A percentile compares a stretch with the other conserved stretches of the same genome.
Evolutionary conservation across 2,888 invertebrate genomes (phyloP).

Genomic region (Phyto melanocephala): DNA sequence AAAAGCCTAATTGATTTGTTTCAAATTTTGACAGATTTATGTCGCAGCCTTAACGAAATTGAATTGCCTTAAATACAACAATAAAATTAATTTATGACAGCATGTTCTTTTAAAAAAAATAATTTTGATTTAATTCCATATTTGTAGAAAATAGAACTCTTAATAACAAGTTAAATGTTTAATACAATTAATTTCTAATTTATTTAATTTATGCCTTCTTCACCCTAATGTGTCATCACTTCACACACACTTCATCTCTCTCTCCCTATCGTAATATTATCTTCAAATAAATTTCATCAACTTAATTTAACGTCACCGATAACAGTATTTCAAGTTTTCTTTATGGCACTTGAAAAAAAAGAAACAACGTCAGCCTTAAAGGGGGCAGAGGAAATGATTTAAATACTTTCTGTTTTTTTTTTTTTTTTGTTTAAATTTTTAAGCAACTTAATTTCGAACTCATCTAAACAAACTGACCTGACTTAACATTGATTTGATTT

Average conservation of each 20-base stretch:
- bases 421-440: background rate
- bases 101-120: too few relatives aligned
- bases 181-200: too few relatives aligned
- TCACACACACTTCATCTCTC: too few relatives aligned
- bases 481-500: slow-evolving; percentile 35
- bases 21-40: background rate
- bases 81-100: background rate
- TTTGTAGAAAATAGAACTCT: too few relatives aligned
- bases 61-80: too few relatives aligned
- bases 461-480: slow-evolving; percentile 36
- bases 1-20: background rate
- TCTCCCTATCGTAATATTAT: too few relatives aligned
- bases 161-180: too few relatives aligned
- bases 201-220: background rate
- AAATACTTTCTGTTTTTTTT: background rate
- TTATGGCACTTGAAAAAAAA: background rate
- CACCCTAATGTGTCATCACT: background rate
- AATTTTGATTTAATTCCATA: too few relatives aligned
- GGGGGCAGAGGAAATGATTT: background rate
- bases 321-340: background rate
- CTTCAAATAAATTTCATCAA: background rate
- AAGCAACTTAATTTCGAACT: background rate
- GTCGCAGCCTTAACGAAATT: background rate
- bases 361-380: too few relatives aligned
- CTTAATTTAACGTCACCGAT: background rate